Conservation (phyloP, 2,797 vertebrate species). For the Loris lydekkerianus region DNA sequence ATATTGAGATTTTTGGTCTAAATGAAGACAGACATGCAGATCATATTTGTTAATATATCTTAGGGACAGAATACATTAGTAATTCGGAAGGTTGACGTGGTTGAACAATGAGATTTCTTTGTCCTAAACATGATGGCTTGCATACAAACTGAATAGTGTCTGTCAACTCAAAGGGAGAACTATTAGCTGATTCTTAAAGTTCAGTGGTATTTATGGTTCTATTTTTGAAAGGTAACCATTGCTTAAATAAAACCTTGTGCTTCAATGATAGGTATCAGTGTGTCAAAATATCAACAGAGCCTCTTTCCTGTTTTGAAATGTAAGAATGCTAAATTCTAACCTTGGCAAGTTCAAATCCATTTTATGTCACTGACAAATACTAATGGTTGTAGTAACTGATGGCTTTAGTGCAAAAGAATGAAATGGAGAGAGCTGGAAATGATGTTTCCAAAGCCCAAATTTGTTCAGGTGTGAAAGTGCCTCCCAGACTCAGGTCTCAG, state of each 20-base stretch:
- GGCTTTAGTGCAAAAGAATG: not conserved
- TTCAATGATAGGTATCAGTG: not conserved
- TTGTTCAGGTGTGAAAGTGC: not conserved
- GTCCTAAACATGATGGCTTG: not conserved
- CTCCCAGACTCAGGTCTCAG: not conserved
- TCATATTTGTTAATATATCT: not conserved
- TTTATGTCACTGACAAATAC: not conserved
- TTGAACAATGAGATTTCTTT: conserved; percentile 73
- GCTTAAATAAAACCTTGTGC: conserved; percentile 40
- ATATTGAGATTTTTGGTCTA: not conserved
- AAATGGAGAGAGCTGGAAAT: not conserved
- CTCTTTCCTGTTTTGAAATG: conserved; percentile 37
- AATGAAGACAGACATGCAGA: not conserved
- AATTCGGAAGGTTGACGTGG: conserved; percentile 70
- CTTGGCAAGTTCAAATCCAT: not conserved
- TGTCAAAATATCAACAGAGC: conserved; percentile 28
- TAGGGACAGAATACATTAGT: conserved; percentile 81
- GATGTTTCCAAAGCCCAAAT: not conserved
- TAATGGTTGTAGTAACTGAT: not conserved
- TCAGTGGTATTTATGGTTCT: not conserved
- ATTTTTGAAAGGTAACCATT: conserved; percentile 22
- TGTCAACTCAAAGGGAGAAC: not conserved
- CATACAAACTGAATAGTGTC: not conserved
- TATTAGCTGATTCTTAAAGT: conserved; percentile 9
- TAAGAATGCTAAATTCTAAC: conserved; percentile 21